phyloP scores from a whole-genome alignment of 2,113 vertebrate species.

The Megaptera novaeangliae region DNA sequence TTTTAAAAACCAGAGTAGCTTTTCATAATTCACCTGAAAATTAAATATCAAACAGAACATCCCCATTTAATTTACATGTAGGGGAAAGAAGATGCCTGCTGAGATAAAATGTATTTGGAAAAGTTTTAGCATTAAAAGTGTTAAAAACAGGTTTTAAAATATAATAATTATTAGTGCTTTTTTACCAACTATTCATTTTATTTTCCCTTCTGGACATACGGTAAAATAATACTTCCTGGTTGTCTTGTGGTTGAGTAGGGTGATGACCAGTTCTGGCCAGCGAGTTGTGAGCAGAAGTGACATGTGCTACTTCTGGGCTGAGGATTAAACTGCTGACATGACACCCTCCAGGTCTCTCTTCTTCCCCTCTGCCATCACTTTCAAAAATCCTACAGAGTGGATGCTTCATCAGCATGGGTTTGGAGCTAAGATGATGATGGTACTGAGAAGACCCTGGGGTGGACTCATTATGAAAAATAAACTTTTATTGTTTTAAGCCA shows the following conservation, averaged over 20 bases:
- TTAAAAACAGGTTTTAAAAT: background rate
- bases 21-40: slow-evolving; percentile 74
- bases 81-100: background rate
- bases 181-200: background rate
- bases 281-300: background rate
- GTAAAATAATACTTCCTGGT: background rate
- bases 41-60: slow-evolving; percentile 37
- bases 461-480: background rate
- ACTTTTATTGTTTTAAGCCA: background rate
- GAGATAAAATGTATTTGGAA: slow-evolving; percentile 3
- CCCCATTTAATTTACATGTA: background rate
- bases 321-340: background rate
- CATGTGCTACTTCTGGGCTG: background rate
- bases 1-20: slow-evolving; percentile 68
- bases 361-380: background rate
- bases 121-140: background rate
- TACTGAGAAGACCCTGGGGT: background rate
- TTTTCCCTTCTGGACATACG: background rate
- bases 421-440: background rate
- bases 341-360: background rate
- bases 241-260: background rate
- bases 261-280: background rate
- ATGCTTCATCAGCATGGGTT: background rate
- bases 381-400: background rate
- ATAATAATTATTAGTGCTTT: background rate